A percentile compares a stretch with the other conserved stretches of the same genome.
Evolutionary conservation across 2,113 vertebrate species (phyloP).

Genomic region (Lasiurus borealis): DNA sequence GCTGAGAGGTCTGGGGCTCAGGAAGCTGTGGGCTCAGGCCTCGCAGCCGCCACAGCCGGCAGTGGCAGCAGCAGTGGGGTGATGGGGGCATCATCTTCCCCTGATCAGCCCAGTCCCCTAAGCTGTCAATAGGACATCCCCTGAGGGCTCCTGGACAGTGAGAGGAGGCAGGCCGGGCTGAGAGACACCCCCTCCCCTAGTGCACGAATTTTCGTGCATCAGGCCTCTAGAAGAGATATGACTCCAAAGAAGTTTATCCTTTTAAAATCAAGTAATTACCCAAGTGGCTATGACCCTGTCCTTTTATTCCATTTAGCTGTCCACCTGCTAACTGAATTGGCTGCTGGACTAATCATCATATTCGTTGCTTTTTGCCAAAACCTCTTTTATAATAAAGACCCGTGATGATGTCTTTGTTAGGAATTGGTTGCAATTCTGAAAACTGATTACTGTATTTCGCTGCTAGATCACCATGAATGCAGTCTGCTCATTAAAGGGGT

Average conservation of each 20-base stretch:
- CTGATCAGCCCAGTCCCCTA: no score
- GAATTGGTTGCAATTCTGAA: slow-evolving; percentile 31
- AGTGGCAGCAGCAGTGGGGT: no score
- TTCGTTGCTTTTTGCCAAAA: slow-evolving; percentile 54
- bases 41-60: no score
- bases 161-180: no score
- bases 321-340: neutral
- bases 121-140: no score
- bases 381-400: slow-evolving; percentile 34
- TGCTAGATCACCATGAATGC: slow-evolving; percentile 19
- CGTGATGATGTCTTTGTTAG: neutral
- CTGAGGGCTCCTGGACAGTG: no score
- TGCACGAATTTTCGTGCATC: no score
- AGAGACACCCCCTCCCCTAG: no score
- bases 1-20: no score
- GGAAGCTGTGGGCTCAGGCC: no score
- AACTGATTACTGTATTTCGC: slow-evolving; percentile 45
- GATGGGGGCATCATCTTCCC: no score
- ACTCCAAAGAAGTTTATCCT: neutral
- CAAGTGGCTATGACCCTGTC: neutral
- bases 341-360: neutral
- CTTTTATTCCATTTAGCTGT: neutral
- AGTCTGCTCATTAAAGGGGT: slow-evolving; percentile 39
- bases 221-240: neutral
- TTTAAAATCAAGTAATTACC: neutral